These are phyloP conservation scores for Psix sp. DNA, from an alignment of 1,140 invertebrate genomes.

Conservation along the genomic window DNA sequence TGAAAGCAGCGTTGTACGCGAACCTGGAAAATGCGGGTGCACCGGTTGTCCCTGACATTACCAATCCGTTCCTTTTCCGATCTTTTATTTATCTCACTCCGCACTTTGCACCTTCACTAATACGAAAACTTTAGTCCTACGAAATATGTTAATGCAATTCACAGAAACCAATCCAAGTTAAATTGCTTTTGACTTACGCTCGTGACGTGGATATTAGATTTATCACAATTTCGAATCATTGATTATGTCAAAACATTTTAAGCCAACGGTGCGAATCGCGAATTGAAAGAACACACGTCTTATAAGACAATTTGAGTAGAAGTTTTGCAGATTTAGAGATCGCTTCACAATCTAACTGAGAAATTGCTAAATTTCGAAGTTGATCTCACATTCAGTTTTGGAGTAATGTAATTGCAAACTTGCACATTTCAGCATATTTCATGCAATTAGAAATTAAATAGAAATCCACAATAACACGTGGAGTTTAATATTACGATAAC, in stretches of 20 bases:
- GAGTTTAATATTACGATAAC: too few relatives aligned
- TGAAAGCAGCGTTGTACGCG: constrained; percentile 51
- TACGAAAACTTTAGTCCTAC: constrained; percentile 8
- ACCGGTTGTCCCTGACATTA: constrained; percentile 70
- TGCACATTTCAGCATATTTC: too few relatives aligned
- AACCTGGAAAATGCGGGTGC: constrained; percentile 72
- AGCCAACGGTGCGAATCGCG: too few relatives aligned
- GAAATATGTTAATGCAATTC: constrained; percentile 31
- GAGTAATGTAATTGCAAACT: too few relatives aligned
- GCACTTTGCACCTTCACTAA: constrained; percentile 37
- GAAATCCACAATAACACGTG: too few relatives aligned
- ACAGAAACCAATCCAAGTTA: constrained; percentile 20
- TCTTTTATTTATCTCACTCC: constrained; percentile 41
- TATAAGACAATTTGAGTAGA: too few relatives aligned
- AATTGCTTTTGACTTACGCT: constrained; percentile 29
- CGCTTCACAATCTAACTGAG: too few relatives aligned
- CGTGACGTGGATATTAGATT: constrained; percentile 40
- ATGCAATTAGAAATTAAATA: too few relatives aligned
- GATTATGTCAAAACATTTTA: constrained; percentile 10
- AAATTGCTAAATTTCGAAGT: too few relatives aligned
- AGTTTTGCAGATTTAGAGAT: too few relatives aligned
- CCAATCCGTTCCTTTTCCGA: constrained; percentile 43
- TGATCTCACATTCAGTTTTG: too few relatives aligned
- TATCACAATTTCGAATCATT: constrained; percentile 20
- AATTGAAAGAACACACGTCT: too few relatives aligned